Conservation (phyloP, 2,888 invertebrate species). For the Yponomeuta plumbellus region DNA sequence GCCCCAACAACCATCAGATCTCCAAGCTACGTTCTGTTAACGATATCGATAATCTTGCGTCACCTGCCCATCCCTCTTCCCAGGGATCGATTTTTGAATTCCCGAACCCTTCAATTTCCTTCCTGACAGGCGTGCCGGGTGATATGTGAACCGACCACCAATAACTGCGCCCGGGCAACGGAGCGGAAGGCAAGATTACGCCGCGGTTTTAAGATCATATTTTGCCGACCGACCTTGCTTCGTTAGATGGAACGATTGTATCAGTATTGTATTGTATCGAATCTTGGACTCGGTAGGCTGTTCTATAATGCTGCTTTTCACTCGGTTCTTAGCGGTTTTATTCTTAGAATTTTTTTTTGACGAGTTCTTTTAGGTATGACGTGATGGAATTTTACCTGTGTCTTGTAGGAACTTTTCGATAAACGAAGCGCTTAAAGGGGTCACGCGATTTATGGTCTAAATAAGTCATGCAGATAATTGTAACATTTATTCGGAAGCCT, state of each 20-base stretch:
- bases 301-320: background rate
- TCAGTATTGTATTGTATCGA: constrained; percentile 24
- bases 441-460: too few relatives aligned
- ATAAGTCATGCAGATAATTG: too few relatives aligned
- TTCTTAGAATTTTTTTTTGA: too few relatives aligned
- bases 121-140: constrained; percentile 27
- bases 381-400: too few relatives aligned
- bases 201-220: constrained; percentile 36
- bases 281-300: background rate
- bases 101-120: constrained; percentile 4
- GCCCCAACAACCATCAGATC: too few relatives aligned
- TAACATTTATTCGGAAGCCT: too few relatives aligned
- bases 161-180: constrained; percentile 33
- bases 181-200: constrained; percentile 61
- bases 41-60: too few relatives aligned
- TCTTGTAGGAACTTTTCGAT: too few relatives aligned
- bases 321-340: background rate
- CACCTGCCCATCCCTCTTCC: too few relatives aligned
- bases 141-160: constrained; percentile 49
- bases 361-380: too few relatives aligned
- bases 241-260: constrained; percentile 27
- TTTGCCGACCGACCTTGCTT: constrained; percentile 27
- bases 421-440: too few relatives aligned
- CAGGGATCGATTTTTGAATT: constrained; percentile 5
- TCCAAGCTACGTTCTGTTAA: too few relatives aligned